Evolutionary conservation across 2,888 invertebrate genomes (phyloP).

Genomic region (Dryomyza anilis): DNA sequence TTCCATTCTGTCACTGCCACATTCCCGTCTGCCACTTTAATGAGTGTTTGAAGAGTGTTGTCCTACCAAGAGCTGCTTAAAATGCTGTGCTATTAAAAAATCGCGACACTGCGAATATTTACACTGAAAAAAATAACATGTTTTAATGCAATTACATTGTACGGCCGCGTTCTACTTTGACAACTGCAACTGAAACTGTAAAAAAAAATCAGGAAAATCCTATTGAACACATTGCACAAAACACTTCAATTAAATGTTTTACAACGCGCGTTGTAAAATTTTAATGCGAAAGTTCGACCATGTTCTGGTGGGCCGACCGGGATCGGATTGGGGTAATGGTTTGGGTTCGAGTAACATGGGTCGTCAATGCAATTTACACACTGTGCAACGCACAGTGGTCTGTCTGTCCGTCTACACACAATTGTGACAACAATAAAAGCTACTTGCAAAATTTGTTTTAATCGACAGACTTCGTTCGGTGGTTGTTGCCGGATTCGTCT

Average conservation of each 20-base stretch:
- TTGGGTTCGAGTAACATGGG: neutral
- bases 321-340: neutral
- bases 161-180: too few species aligned
- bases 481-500: neutral
- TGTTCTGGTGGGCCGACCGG: neutral
- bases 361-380: slow-evolving; percentile 5
- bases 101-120: too few species aligned
- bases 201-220: neutral
- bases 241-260: slow-evolving; percentile 21
- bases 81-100: too few species aligned
- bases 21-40: too few species aligned
- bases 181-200: too few species aligned
- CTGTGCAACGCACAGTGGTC: slow-evolving; percentile 11
- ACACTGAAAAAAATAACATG: neutral
- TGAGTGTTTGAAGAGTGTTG: too few species aligned
- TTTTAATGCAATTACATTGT: neutral
- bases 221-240: too few species aligned
- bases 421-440: neutral
- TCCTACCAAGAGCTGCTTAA: too few species aligned
- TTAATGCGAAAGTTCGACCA: neutral
- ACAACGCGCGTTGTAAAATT: slow-evolving; percentile 11
- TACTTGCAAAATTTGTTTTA: neutral
- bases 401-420: too few species aligned
- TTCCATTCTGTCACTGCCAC: too few species aligned
- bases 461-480: too few species aligned